A percentile compares a stretch with the other conserved stretches of the same genome.
Evolutionary conservation across 2,888 invertebrate genomes (phyloP).

Genomic region (Nomada lathburiana): DNA sequence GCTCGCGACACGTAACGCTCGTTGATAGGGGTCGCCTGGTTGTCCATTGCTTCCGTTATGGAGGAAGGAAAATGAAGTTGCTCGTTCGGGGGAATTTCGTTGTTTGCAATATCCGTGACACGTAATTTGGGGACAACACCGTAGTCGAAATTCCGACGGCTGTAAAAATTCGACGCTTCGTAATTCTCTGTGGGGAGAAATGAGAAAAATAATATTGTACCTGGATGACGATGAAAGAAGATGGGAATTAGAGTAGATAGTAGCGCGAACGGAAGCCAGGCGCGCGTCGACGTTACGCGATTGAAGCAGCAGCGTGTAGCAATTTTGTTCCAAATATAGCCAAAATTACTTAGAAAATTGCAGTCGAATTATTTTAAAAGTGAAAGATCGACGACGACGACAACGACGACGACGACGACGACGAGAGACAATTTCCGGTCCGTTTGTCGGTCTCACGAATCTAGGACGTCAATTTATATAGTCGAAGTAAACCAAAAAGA

Average conservation of each 20-base stretch:
- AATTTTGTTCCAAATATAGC: constrained; percentile 59
- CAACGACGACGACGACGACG: not conserved
- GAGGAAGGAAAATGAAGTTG: constrained; percentile 31
- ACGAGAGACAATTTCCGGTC: constrained; percentile 11
- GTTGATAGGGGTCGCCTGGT: constrained; percentile 54
- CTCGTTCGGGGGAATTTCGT: constrained; percentile 37
- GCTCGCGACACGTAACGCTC: constrained; percentile 49
- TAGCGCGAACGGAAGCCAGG: not conserved
- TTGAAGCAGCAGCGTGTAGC: constrained; percentile 16
- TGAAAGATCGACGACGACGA: constrained; percentile 7
- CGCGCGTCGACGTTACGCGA: constrained; percentile 21
- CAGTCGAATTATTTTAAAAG: constrained; percentile 24
- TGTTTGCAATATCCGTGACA: constrained; percentile 29
- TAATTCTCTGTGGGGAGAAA: not conserved
- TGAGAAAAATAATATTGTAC: constrained; percentile 6
- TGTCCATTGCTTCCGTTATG: constrained; percentile 7
- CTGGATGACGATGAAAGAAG: not conserved
- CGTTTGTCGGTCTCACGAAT: constrained; percentile 40
- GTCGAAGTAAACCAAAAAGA: constrained; percentile 58
- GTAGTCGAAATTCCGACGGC: constrained; percentile 43
- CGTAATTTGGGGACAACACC: constrained; percentile 22
- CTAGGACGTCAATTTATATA: constrained; percentile 66
- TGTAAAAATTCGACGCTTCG: constrained; percentile 2
- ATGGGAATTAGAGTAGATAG: not conserved
- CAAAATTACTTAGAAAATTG: constrained; percentile 52